Conservation (phyloP, 2,797 vertebrate genomes). For the Petrocephalus schoutedeni region DNA sequence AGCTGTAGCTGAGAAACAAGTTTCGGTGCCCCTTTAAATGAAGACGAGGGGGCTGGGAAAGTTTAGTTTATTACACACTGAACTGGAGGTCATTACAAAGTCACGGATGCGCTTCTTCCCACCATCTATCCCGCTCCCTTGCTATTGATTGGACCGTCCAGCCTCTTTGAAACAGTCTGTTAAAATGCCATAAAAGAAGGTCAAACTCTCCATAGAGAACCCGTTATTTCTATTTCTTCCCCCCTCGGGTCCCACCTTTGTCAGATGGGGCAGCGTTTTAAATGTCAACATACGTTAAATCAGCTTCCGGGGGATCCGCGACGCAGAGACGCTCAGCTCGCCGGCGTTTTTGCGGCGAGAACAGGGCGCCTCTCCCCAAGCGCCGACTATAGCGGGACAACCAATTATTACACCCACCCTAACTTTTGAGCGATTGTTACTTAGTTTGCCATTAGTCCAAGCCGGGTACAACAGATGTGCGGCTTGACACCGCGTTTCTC, state of each 20-base stretch:
- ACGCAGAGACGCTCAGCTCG: background rate
- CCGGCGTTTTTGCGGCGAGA: background rate
- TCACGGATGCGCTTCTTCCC: slow-evolving; percentile 17
- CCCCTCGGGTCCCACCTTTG: slow-evolving; percentile 1
- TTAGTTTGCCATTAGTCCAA: slow-evolving; percentile 6
- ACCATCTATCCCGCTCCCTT: slow-evolving; percentile 12
- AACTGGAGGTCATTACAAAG: slow-evolving; percentile 18
- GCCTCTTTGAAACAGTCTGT: slow-evolving; percentile 21
- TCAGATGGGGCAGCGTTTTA: slow-evolving; percentile 17
- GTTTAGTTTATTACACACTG: slow-evolving; percentile 16
- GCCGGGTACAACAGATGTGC: slow-evolving; percentile 12
- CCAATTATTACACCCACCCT: background rate
- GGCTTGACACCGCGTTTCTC: background rate
- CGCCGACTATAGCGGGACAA: background rate
- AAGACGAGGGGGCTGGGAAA: background rate
- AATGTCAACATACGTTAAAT: slow-evolving; percentile 19
- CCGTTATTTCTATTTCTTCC: slow-evolving; percentile 15
- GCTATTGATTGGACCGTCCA: slow-evolving; percentile 18
- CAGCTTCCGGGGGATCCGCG: background rate
- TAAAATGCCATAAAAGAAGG: slow-evolving; percentile 29
- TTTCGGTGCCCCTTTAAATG: background rate
- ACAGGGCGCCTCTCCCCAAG: background rate
- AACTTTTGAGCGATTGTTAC: slow-evolving; percentile 5
- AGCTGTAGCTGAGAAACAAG: background rate
- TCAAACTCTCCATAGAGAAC: slow-evolving; percentile 17